Percentiles rank a stretch among this genome's conserved stretches.
Conservation (phyloP, 2,888 invertebrate species). For the Pegoplata infirma region DNA sequence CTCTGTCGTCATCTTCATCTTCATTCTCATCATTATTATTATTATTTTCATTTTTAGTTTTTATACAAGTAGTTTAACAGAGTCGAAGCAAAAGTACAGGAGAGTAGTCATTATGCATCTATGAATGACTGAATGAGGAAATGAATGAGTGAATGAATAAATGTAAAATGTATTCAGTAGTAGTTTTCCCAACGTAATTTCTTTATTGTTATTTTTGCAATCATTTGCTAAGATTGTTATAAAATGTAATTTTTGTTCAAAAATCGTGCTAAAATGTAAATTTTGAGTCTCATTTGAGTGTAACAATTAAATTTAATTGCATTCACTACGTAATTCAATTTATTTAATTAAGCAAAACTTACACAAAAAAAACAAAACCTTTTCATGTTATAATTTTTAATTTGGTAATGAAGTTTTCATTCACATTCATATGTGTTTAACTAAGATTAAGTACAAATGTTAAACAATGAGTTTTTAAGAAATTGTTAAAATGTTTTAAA, state of each 20-base stretch:
- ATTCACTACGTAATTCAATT: constrained; percentile 57
- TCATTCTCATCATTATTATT: constrained; percentile 36
- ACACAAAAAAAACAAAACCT: constrained; percentile 27
- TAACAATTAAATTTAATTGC: constrained; percentile 63
- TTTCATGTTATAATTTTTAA: constrained; percentile 20
- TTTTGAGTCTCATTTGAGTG: constrained; percentile 43
- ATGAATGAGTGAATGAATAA: background rate
- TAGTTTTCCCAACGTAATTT: constrained; percentile 44
- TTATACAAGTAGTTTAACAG: background rate
- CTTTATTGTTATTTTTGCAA: constrained; percentile 42
- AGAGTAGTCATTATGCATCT: too few species aligned
- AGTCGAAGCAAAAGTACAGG: too few species aligned
- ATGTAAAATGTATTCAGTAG: constrained; percentile 3
- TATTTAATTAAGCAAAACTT: constrained; percentile 55
- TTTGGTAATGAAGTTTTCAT: constrained; percentile 23
- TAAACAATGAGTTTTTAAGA: too few species aligned
- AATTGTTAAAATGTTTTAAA: too few species aligned
- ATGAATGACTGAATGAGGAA: too few species aligned
- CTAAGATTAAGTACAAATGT: too few species aligned
- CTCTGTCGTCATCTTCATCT: constrained; percentile 20
- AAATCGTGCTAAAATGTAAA: constrained; percentile 55
- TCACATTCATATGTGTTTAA: too few species aligned
- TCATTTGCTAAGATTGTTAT: constrained; percentile 42
- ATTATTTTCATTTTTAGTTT: constrained; percentile 29
- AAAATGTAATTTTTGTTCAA: constrained; percentile 48